These are phyloP conservation scores for Silurus lanzhouensis DNA, from an alignment of 2,797 vertebrate species.

Conservation along the genomic window DNA sequence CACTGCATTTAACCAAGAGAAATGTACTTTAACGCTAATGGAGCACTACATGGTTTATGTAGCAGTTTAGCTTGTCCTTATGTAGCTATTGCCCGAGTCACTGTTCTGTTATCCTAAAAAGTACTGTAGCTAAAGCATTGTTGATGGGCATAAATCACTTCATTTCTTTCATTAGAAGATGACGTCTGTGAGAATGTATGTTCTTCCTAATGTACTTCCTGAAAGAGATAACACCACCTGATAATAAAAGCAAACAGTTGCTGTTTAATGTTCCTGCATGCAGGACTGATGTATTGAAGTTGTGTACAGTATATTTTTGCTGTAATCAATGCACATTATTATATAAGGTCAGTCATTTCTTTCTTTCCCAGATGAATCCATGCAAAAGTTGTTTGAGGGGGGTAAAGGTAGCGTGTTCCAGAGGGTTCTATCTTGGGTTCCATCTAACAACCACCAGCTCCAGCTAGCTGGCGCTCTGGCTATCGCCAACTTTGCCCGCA, in stretches of 20 bases:
- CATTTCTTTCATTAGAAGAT: background rate
- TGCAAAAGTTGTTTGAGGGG: slow-evolving; percentile 98
- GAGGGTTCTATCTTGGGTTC: slow-evolving; percentile 94
- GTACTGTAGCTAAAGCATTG: background rate
- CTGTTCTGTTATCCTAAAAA: background rate
- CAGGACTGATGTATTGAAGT: background rate
- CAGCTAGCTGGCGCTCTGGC: slow-evolving; percentile 95
- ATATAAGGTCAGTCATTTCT: background rate
- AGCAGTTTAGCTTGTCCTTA: slow-evolving; percentile 12
- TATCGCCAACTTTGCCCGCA: slow-evolving; percentile 97
- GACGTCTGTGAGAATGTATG: background rate
- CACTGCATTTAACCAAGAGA: background rate
- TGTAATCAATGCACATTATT: background rate
- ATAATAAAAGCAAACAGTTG: background rate
- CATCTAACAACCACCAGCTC: slow-evolving; percentile 94
- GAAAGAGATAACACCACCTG: background rate
- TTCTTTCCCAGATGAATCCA: slow-evolving; percentile 87
- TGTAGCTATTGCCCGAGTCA: background rate
- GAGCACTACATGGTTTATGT: slow-evolving; percentile 1
- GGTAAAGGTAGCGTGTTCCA: slow-evolving; percentile 96
- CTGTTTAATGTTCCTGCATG: background rate
- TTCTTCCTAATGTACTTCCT: background rate
- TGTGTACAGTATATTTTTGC: background rate
- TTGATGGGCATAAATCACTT: background rate
- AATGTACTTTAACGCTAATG: background rate